A percentile compares a stretch with the other conserved stretches of the same genome.
Conservation (phyloP, 2,888 invertebrate genomes). For the Geotrupes spiniger region DNA sequence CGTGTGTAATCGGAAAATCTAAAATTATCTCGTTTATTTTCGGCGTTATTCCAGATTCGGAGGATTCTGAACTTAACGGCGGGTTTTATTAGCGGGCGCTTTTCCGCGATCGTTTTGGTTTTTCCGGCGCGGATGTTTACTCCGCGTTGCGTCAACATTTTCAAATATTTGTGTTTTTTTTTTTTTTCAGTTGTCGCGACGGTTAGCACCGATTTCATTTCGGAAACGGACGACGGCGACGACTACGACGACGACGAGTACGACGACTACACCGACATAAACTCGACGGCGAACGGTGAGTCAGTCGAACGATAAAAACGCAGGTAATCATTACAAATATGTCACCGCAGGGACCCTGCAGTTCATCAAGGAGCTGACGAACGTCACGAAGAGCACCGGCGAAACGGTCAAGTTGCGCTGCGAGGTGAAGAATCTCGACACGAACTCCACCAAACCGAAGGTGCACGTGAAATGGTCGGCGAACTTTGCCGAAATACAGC, state of each 20-base stretch:
- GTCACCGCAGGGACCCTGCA: conserved; percentile 50
- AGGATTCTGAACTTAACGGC: conserved; percentile 8
- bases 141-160: too few relatives aligned
- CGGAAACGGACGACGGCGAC: conserved; percentile 33
- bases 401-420: conserved; percentile 61
- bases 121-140: too few relatives aligned
- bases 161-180: too few relatives aligned
- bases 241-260: conserved; percentile 40
- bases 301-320: not conserved
- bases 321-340: not conserved
- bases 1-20: conserved; percentile 10
- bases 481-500: conserved; percentile 53
- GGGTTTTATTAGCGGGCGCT: not conserved
- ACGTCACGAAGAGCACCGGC: conserved; percentile 59
- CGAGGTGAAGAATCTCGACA: conserved; percentile 54
- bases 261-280: conserved; percentile 36
- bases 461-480: conserved; percentile 62
- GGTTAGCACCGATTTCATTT: conserved; percentile 26
- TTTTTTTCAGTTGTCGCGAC: conserved; percentile 43
- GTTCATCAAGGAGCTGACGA: conserved; percentile 54
- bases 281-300: conserved; percentile 43
- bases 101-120: not conserved
- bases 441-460: conserved; percentile 53
- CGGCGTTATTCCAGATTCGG: conserved; percentile 4
- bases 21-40: conserved; percentile 13